Evolutionary conservation across 2,113 vertebrate species (phyloP), one percentile per base, ranked within the genome.

Genomic region (Sinosuthora webbiana): DNA sequence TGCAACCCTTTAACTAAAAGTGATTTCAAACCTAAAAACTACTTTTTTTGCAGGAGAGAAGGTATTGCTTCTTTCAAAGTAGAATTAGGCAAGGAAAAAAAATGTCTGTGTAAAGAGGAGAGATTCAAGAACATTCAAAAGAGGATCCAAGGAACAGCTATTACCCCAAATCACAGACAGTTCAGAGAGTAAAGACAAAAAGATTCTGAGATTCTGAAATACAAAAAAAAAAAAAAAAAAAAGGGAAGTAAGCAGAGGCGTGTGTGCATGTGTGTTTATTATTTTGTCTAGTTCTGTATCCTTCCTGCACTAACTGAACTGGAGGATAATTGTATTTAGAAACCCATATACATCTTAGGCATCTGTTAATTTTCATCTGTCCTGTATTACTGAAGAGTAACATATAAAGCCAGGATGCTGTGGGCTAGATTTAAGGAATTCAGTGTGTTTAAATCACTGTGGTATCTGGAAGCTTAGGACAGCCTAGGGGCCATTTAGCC

Each of bases 341-440:
- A 94, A 81, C 12, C 15, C 52, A 44, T 82, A 81, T 63, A 68
- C 33, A 79, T 87, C 69, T 89, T 81, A 57, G 79, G 64, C 39
- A 63, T 93, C 94, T 97, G 95, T 75, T 95, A 95, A 91, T 69
- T 96, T 95, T 95, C 94, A 93, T 91, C 83, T 95, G 89, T 89
- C 76, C 73, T n/a, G 9, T 84, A 56, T 78, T 56, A 83, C 79
- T 87, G 60, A 75, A 71, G 39, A 81, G 42, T 31, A 94, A 78
- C 56, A 56, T 45, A 30, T 27, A 87, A 89, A 91, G 68, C 50
- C 81, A 95, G 41, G 64, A 79, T n/a, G 57, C 77, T 75, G 55
- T 44, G 47, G 86, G 68, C 52, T 87, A 69, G 39, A 78, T 75
- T 91, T 91, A 84, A 92, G 70, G 83, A 93, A 84, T 90, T 86